These are phyloP conservation scores for Euplexia lucipara DNA, from an alignment of 2,888 invertebrate species.

Conservation along the genomic window DNA sequence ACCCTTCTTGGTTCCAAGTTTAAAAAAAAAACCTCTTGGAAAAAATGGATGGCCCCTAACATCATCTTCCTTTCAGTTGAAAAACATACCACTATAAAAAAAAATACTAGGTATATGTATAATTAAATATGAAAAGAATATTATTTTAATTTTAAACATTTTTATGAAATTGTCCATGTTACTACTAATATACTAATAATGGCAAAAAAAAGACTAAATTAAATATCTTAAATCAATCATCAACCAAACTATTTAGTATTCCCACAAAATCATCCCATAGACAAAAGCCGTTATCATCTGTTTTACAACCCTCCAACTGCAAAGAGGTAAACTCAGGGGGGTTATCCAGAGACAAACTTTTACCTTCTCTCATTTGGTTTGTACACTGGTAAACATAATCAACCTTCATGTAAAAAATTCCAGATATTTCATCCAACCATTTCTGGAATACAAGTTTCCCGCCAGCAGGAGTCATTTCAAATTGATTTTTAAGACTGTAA, in stretches of 20 bases:
- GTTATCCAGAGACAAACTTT: slow-evolving; percentile 69
- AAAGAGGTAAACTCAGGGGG: slow-evolving; percentile 77
- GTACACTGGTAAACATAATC: slow-evolving; percentile 82
- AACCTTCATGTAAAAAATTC: slow-evolving; percentile 74
- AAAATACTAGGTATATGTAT: too few species aligned
- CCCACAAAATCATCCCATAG: slow-evolving; percentile 77
- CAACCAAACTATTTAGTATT: slow-evolving; percentile 50
- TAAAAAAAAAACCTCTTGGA: too few species aligned
- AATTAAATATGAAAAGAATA: too few species aligned
- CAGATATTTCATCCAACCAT: slow-evolving; percentile 72
- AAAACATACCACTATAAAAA: too few species aligned
- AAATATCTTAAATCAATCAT: neutral
- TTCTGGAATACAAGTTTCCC: slow-evolving; percentile 86
- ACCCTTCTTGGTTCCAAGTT: too few species aligned
- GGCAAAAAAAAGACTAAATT: neutral
- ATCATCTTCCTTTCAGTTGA: too few species aligned
- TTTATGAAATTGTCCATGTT: too few species aligned
- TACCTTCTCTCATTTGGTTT: slow-evolving; percentile 76
- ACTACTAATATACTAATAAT: neutral
- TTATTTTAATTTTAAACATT: too few species aligned
- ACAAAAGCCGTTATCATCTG: slow-evolving; percentile 77
- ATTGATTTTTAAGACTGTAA: slow-evolving; percentile 74
- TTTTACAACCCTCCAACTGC: slow-evolving; percentile 75
- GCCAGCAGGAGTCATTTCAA: slow-evolving; percentile 79
- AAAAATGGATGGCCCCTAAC: too few species aligned